Conservation (phyloP, 2,113 vertebrate species). For the Thryonomys swinderianus region DNA sequence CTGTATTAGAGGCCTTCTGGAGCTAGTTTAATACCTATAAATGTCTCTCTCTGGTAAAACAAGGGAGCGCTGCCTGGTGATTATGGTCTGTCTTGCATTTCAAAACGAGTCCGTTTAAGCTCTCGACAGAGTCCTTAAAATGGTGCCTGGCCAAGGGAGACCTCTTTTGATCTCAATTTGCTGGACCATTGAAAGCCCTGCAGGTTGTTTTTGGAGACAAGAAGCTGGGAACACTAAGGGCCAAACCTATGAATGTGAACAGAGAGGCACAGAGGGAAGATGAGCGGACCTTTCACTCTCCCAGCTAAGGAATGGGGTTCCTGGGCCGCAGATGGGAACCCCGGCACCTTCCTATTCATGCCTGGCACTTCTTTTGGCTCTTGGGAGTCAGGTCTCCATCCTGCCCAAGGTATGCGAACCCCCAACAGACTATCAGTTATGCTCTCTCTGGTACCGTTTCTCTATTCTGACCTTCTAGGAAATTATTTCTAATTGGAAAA, state of each 20-base stretch:
- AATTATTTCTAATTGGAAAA: not conserved
- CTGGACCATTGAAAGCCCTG: conserved; percentile 58
- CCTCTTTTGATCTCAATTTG: conserved; percentile 65
- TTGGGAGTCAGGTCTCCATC: not conserved
- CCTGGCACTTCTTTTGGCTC: not conserved
- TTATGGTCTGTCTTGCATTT: conserved; percentile 78
- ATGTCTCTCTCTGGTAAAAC: conserved; percentile 81
- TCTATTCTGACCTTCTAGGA: not conserved
- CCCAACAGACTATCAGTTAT: not conserved
- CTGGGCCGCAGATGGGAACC: not conserved
- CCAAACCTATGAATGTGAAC: not conserved
- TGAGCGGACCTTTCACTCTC: not conserved
- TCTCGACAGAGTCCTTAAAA: conserved; percentile 74
- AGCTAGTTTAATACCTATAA: conserved; percentile 82
- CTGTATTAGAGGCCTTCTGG: conserved; percentile 81
- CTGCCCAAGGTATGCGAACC: not conserved
- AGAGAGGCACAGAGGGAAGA: not conserved
- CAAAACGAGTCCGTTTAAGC: conserved; percentile 67
- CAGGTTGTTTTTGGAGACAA: not conserved
- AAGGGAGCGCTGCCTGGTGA: conserved; percentile 72
- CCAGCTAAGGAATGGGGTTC: not conserved
- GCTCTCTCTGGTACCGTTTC: not conserved
- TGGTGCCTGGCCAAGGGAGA: conserved; percentile 49
- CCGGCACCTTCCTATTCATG: not conserved
- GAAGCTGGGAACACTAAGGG: not conserved